Percentiles rank a stretch among this genome's conserved stretches.
phyloP scores from a whole-genome alignment of 2,888 invertebrate genomes.

The Scaptomyza parva region DNA sequence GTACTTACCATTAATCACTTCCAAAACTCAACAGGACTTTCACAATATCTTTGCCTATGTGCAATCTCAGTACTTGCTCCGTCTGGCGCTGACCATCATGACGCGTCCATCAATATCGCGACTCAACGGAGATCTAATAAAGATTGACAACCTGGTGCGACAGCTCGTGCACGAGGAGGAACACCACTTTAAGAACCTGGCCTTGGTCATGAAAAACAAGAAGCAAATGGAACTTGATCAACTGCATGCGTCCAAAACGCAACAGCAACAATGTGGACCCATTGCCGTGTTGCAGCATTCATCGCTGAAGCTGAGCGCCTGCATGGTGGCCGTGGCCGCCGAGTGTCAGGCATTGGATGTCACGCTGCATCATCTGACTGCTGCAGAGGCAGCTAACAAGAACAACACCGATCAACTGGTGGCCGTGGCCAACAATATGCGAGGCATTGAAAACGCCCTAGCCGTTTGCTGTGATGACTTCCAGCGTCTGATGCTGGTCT shows the following conservation, averaged over 20 bases:
- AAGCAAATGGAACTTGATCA: conserved; percentile 78
- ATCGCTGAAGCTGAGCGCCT: conserved; percentile 83
- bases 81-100: conserved; percentile 82
- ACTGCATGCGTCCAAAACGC: conserved; percentile 71
- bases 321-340: conserved; percentile 84
- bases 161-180: conserved; percentile 83
- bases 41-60: conserved; percentile 85
- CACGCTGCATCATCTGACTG: conserved; percentile 81
- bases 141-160: conserved; percentile 77
- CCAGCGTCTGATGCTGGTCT: conserved; percentile 83
- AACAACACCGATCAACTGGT: conserved; percentile 80
- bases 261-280: conserved; percentile 78
- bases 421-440: conserved; percentile 83
- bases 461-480: conserved; percentile 84
- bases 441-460: conserved; percentile 81
- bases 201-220: conserved; percentile 75
- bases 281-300: conserved; percentile 82
- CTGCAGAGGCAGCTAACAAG: conserved; percentile 75
- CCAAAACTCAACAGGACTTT: conserved; percentile 77
- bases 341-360: conserved; percentile 83
- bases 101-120: conserved; percentile 80
- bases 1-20: not conserved
- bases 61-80: conserved; percentile 84
- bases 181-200: conserved; percentile 81
- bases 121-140: conserved; percentile 74